phyloP scores from a whole-genome alignment of 2,888 invertebrate species.

The Meandrusa payeni region DNA sequence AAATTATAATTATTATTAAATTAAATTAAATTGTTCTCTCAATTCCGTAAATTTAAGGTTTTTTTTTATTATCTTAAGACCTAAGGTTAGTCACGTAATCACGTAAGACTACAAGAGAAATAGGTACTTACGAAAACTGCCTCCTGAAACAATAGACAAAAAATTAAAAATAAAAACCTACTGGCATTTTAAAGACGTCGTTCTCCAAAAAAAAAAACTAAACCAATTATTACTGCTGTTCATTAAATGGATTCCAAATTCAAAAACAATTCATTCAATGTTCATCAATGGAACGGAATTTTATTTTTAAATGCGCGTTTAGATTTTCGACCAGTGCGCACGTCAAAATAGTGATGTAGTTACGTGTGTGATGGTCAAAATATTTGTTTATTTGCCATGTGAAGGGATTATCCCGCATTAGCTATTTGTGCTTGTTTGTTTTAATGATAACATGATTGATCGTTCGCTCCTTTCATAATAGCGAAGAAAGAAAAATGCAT shows the following conservation, averaged over 20 bases:
- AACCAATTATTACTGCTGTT: not conserved
- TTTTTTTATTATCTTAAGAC: too few species aligned
- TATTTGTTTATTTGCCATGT: slow-evolving; percentile 35
- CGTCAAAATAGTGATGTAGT: slow-evolving; percentile 19
- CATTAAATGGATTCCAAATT: not conserved
- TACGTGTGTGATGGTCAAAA: slow-evolving; percentile 34
- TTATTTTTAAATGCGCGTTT: slow-evolving; percentile 11
- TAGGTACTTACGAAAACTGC: too few species aligned
- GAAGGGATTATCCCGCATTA: slow-evolving; percentile 27
- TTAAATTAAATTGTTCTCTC: too few species aligned
- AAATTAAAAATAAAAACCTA: too few species aligned
- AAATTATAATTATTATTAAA: too few species aligned
- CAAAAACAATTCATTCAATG: slow-evolving; percentile 16
- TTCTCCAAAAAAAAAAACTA: too few species aligned
- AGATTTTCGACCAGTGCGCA: slow-evolving; percentile 6
- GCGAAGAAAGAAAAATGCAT: too few species aligned
- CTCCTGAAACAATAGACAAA: too few species aligned
- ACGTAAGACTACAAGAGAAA: too few species aligned
- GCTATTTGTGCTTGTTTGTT: slow-evolving; percentile 26
- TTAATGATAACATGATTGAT: slow-evolving; percentile 43
- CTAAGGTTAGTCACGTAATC: too few species aligned
- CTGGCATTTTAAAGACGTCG: too few species aligned
- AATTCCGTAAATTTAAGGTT: too few species aligned
- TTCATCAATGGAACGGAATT: slow-evolving; percentile 9
- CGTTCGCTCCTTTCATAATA: slow-evolving; percentile 27